Evolutionary conservation across 2,797 vertebrate genomes (phyloP).

Genomic region (Sebastes iracundus): DNA sequence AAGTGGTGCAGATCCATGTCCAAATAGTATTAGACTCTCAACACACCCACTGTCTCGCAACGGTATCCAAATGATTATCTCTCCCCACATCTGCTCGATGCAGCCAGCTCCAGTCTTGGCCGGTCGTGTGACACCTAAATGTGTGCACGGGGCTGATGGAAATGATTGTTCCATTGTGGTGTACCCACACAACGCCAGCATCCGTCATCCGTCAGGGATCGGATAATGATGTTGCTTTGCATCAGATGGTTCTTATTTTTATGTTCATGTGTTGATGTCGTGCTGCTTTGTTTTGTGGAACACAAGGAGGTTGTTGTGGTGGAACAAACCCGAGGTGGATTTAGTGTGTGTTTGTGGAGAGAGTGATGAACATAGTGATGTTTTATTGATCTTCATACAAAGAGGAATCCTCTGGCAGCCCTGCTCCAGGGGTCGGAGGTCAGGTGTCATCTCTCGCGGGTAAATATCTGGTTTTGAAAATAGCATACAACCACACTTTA

Average conservation of each 20-base stretch:
- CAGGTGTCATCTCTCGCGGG: background rate
- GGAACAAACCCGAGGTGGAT: background rate
- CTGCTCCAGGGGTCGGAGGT: background rate
- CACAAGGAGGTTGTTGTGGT: background rate
- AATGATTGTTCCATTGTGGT: constrained; percentile 36
- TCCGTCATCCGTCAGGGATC: constrained; percentile 22
- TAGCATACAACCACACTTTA: background rate
- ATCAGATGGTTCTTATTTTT: background rate
- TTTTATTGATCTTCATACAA: constrained; percentile 35
- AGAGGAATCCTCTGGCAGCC: background rate
- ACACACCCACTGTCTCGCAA: constrained; percentile 55
- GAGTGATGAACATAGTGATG: background rate
- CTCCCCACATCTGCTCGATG: constrained; percentile 47
- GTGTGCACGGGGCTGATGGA: constrained; percentile 36
- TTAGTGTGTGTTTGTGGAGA: background rate
- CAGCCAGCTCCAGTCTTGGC: constrained; percentile 25
- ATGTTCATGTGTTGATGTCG: background rate
- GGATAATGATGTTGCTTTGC: constrained; percentile 4
- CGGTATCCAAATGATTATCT: constrained; percentile 71
- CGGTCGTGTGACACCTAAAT: constrained; percentile 22
- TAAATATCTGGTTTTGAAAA: background rate
- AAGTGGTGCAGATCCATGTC: constrained; percentile 68
- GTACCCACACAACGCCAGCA: background rate
- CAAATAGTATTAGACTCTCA: constrained; percentile 67
- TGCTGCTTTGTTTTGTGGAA: background rate